Base-by-base conservation (phyloP, 2,888 invertebrate species). In the Adela reaumurella region DNA sequence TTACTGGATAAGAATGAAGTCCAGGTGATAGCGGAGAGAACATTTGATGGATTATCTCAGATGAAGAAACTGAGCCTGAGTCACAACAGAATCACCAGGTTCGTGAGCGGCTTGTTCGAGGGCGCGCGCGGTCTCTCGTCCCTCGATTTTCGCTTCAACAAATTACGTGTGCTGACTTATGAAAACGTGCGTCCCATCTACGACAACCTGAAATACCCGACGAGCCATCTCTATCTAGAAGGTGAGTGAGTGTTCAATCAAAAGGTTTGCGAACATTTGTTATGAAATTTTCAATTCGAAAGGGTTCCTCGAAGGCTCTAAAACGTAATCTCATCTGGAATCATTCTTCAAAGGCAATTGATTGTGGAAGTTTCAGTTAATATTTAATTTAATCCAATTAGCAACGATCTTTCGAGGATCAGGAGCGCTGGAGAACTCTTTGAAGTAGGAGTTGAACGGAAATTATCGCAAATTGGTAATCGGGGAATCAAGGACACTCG, bases 61-160 rank as follows among this genome's bases (percentile, higher is more conserved):
- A 77, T 93, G 60, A 83, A 83, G 62, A 85, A 86, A 57, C 74
- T 93, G 54, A 84, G 84, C 59, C 76, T 93, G 58, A 86, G 87
- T 58, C 87, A 89, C 59, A 93, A 93, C 72, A 84, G 85, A 58
- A 78, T 93, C 52, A 83, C 86, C 50, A 81, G 81, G 52, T 78
- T 93, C 54, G 85, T 86, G 46, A 82, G 84, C 46, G 87, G 88
- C 46, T 76, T 90, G 46, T 84, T 93, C 53, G 83, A 84, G 55
- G 88, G 87, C 17, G 87, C 89, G 2, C 82, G 87, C 44, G 85
- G 85, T 44, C 77, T 92, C 43, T 81, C 85, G 51, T 86, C 87
- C 53, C 74, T 93, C 61, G 90, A 92, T 67, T 73, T 93, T 56
- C 83, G 90, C 61, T 83, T 85, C 57, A 93, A 93, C 69, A 81